Base-by-base conservation (phyloP, 1,140 invertebrate genomes). In the Musca vetustissima region DNA sequence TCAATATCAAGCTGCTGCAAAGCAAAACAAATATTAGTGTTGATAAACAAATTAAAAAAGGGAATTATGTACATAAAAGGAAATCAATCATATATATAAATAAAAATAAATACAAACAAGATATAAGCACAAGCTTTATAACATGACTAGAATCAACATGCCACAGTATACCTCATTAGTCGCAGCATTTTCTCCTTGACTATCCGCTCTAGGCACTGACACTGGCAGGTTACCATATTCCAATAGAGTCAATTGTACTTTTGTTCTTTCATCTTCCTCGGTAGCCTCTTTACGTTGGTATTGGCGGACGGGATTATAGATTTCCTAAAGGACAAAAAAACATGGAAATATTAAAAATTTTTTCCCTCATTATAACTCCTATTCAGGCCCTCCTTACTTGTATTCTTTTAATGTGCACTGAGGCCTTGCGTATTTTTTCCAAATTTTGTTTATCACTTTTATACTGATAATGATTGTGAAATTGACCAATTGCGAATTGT, bases 401-500 rank as follows among this genome's bases (percentile, higher is more conserved):
- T 57, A 88, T 84, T 9, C 66, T 73, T 68, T 83, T 83, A 17
- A 89, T 80, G 75, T 87, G 84, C 3, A 76, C 70, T 21, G 84
- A 74, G 2, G 86, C 76, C 68, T 83, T 81, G 15, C 83, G 73
- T 75, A 86, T 85, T 71, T 85, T 85, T 69, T 85, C 85, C 8
- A 83, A 79, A 70, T 83, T 84, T 66, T 80, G 75, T 73, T 87
- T 84, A 70, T 86, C 85, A 61, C 82, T 78, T 74, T 81, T 83
- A 74, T 87, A 86, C 69, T 83, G 84, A 81, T 92, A 88, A 71
- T 87, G 83, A 81, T 94, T 95, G 73, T 93, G 87, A 84, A 94
- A 97, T 75, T 97, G 93, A 74, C 89, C 90, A 1, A 94, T 85
- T 3, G 95, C 91, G 86, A 92, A 96, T 52, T 87, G 86, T 74